Base-by-base conservation (phyloP, 2,113 vertebrate species). In the Seriola aureovittata region DNA sequence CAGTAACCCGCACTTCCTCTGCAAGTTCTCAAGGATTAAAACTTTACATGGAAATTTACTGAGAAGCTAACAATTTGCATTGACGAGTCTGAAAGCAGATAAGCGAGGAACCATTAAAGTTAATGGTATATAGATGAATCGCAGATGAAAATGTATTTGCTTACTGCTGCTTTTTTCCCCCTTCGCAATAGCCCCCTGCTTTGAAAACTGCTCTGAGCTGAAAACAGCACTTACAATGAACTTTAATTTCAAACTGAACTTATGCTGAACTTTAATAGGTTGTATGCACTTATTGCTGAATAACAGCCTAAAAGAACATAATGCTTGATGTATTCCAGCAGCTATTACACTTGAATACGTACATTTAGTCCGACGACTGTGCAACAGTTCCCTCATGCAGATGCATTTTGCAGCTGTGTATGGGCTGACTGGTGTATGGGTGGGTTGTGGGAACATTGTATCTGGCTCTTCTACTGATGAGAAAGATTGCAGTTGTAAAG, bases 361-460 rank as follows among this genome's bases (percentile, higher is more conserved):
- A 34, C 29, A 75, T 78, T 36, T 23, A 52, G 63, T 36, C 68
- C 38, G 16, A 21, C 25, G 0, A 48, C 36, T 32, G 1, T 4
- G 23, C 42, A 54, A 14, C 59, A 48, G 59, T 63, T 42, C 8
- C 16, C 21, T 55, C 17, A 29, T 59, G n/a, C 63, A 82, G 66
- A 82, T 78, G 65, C 29, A 19, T 82, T 78, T 80, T 73, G 64
- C 88, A 84, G 81, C 72, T 81, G 81, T 75, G 55, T 25, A n/a
- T 16, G 32, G 42, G 5, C 55, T 1, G 38, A 36, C 42, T 29
- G 58, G 10, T 48, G 12, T 17, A 25, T 4, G 29, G 48, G 32
- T 21, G 60, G 71, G 65, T 55, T 63, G 66, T 88, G 85, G 82
- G 88, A 81, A 75, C 25, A 14, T 21, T 14, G n/a, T 19, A 55